Conservation (phyloP, 2,888 invertebrate genomes). For the Yponomeuta sedellus region DNA sequence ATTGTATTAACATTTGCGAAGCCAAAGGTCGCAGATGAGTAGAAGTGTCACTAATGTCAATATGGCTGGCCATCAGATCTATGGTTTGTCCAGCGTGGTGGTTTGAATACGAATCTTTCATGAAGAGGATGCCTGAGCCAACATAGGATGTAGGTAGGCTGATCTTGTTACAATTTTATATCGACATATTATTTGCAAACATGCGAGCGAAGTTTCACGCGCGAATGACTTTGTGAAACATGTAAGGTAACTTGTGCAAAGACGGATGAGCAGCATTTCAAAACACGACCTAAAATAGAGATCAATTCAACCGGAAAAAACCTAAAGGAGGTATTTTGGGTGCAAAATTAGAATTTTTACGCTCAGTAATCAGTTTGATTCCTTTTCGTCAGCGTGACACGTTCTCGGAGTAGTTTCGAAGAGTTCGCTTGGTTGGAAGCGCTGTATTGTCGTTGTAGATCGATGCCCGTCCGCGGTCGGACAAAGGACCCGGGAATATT, state of each 20-base stretch:
- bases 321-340: neutral
- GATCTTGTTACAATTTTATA: neutral
- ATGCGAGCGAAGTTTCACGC: neutral
- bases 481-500: conserved; percentile 69
- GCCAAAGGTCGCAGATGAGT: too few relatives aligned
- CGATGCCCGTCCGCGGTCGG: conserved; percentile 53
- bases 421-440: neutral
- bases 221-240: neutral
- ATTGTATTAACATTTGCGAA: too few relatives aligned
- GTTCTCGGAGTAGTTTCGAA: neutral
- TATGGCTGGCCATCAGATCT: too few relatives aligned
- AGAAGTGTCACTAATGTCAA: too few relatives aligned
- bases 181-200: neutral
- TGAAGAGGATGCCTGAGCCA: too few relatives aligned
- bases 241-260: neutral
- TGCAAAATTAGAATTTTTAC: neutral
- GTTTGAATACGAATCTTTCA: too few relatives aligned
- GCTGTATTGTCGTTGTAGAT: conserved; percentile 45
- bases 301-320: neutral
- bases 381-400: neutral
- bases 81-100: too few relatives aligned
- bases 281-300: neutral
- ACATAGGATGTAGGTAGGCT: too few relatives aligned
- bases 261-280: neutral
- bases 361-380: neutral